phyloP scores from a whole-genome alignment of 2,113 vertebrate species.

The Apodemus sylvaticus region DNA sequence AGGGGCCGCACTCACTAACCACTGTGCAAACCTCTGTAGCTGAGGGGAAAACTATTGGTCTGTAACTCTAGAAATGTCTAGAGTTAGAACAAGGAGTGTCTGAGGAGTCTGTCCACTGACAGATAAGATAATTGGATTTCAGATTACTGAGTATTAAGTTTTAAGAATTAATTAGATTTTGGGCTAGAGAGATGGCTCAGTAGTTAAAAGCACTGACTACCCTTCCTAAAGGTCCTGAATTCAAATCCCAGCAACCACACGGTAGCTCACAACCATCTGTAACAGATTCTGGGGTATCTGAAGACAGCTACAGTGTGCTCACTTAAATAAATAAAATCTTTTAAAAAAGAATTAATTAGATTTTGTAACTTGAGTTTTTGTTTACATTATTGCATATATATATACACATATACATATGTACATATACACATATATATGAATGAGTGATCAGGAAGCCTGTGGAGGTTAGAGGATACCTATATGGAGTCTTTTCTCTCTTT shows the following conservation, averaged over 20 bases:
- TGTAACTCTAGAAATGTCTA: neutral
- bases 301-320: too few relatives aligned
- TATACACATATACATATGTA: too few relatives aligned
- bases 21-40: neutral
- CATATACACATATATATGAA: too few relatives aligned
- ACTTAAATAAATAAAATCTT: too few relatives aligned
- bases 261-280: too few relatives aligned
- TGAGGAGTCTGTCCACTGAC: constrained; percentile 20
- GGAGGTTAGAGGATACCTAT: too few relatives aligned
- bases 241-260: too few relatives aligned
- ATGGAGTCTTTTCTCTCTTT: neutral
- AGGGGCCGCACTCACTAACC: neutral
- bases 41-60: neutral
- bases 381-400: neutral
- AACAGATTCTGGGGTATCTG: too few relatives aligned
- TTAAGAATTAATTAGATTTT: constrained; percentile 68
- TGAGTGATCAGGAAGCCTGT: neutral
- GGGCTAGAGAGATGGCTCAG: too few relatives aligned
- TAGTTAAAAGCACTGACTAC: too few relatives aligned
- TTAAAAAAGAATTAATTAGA: constrained; percentile 63
- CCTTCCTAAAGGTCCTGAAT: too few relatives aligned
- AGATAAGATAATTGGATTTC: constrained; percentile 34
- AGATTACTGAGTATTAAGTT: constrained; percentile 13
- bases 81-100: neutral
- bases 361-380: neutral